Evolutionary conservation across 2,888 invertebrate genomes (phyloP), one percentile per base, ranked within the genome.

Genomic region (Villa cingulata): DNA sequence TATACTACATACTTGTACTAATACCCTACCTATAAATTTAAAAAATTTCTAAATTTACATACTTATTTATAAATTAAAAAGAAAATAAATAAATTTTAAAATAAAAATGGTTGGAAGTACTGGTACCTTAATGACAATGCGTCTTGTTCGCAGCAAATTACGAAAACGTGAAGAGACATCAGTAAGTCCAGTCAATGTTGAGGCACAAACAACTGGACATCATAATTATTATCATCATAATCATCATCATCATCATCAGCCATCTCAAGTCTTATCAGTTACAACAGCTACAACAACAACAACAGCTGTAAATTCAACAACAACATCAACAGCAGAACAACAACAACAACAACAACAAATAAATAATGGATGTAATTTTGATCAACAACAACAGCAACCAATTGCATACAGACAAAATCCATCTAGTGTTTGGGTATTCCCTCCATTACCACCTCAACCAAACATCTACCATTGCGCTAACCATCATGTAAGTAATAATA

Each of bases 101-200:
- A 52, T 20, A 50, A 54, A 54, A 57, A 86, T 86, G 86, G 86
- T 86, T 71, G 86, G 86, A 71, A 84, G 79, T 73, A 84, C 84
- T 73, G 84, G 83, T 70, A 84, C 84, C 67, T 79, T 86, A 81
- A 83, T 84, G 73, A 85, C 86, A 70, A 83, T 87, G 70, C 86
- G 86, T 74, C 82, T 87, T 81, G 86, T 87, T 73, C 86, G 86
- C 80, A 87, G 86, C 73, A 87, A 87, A 76, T 77, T 87, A 73
- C 78, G 86, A 64, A 87, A 87, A 73, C 78, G 86, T 59, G 86
- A 87, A 71, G 86, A 86, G 66, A 76, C 78, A 56, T 78, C 80
- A 62, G 79, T 79, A 57, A 82, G 80, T 61, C 80, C 82, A 50
- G 76, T 80, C 56, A 77, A 77, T 62, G 77, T 80, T 54, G 61